These are phyloP conservation scores for Phalanger gymnotis DNA, from an alignment of 2,797 vertebrate genomes.

Conservation along the genomic window DNA sequence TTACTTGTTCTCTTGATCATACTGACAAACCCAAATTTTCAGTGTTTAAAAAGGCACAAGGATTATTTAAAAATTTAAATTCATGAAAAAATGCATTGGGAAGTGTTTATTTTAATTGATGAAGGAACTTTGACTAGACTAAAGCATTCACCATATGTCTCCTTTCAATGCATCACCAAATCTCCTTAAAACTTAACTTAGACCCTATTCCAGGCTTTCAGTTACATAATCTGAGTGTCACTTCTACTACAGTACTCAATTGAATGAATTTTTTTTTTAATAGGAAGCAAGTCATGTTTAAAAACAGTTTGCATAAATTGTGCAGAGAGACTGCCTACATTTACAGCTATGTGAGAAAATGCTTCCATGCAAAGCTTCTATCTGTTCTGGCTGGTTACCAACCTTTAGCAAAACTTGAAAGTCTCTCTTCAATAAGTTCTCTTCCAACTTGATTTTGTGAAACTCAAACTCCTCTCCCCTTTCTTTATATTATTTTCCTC, in stretches of 20 bases:
- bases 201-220: neutral
- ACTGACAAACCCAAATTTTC: neutral
- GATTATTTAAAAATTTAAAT: neutral
- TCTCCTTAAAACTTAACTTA: neutral
- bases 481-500: neutral
- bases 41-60: neutral
- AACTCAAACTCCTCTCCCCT: neutral
- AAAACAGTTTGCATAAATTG: neutral
- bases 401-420: neutral
- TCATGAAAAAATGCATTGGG: neutral
- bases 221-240: neutral
- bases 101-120: conserved; percentile 3
- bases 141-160: neutral
- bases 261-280: neutral
- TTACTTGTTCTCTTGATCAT: neutral
- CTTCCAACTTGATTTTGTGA: neutral
- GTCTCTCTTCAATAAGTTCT: neutral
- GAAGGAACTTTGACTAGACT: neutral
- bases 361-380: neutral
- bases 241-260: neutral
- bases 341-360: neutral
- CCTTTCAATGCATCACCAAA: neutral
- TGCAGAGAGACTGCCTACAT: neutral
- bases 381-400: neutral
- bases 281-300: neutral